phyloP scores from a whole-genome alignment of 2,797 vertebrate genomes.

The Thripadectes ignobilis region DNA sequence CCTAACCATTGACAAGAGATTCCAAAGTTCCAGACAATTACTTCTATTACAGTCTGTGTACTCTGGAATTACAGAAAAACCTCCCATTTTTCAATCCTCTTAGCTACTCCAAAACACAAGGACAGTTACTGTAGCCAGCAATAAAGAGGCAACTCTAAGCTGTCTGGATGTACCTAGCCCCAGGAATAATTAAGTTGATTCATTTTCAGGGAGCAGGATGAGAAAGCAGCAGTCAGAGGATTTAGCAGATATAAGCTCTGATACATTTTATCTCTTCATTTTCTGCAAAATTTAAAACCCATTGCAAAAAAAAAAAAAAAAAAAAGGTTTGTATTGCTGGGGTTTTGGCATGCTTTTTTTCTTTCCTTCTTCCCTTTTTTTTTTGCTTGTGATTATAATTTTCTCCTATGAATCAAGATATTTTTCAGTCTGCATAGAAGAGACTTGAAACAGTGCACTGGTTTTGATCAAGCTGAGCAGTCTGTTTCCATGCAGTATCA shows the following conservation, averaged over 20 bases:
- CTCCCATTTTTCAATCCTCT: not conserved
- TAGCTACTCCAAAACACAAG: slow-evolving; percentile 16
- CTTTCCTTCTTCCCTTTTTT: not conserved
- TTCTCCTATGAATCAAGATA: not conserved
- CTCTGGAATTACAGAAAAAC: not conserved
- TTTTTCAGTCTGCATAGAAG: not conserved
- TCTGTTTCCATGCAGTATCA: not conserved
- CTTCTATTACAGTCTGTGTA: not conserved
- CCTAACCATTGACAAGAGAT: not conserved
- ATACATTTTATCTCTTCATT: not conserved
- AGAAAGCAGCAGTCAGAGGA: slow-evolving; percentile 21
- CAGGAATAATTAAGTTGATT: slow-evolving; percentile 47
- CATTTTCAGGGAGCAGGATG: slow-evolving; percentile 39
- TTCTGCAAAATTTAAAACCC: slow-evolving; percentile 17
- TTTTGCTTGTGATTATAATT: not conserved
- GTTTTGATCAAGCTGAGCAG: not conserved
- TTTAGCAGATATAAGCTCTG: slow-evolving; percentile 23
- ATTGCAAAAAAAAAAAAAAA: not conserved
- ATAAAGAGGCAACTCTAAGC: slow-evolving; percentile 21
- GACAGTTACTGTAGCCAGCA: not conserved
- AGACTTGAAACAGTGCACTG: not conserved
- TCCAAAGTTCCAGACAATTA: not conserved
- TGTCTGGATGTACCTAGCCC: not conserved
- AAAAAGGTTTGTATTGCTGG: not conserved
- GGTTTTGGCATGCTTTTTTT: not conserved